Base-by-base conservation (phyloP, 1,140 invertebrate genomes). In the Zaprionus taronus region DNA sequence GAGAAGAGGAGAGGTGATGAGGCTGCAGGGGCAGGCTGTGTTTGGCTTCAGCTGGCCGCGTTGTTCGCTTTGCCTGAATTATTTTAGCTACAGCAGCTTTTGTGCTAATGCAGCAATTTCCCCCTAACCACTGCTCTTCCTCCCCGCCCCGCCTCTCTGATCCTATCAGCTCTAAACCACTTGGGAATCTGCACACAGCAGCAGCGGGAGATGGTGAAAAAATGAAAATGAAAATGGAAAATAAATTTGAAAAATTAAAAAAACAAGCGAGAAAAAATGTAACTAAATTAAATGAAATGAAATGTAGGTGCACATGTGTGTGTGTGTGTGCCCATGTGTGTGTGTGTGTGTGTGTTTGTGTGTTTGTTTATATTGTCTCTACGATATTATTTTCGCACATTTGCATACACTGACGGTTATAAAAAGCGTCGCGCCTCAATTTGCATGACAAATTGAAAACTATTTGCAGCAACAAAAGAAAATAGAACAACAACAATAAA, bases 211-310 rank as follows among this genome's bases (percentile, higher is more conserved):
- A 67, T 47, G 41, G n/a, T 17, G 41, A 72, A 63, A 68, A 66
- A 74, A 61, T 70, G 51, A 79, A 80, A 87, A 87, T 89, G 81
- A 69, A 87, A 87, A 87, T 89, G 83, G 79, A 89, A 89, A 83
- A 81, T 89, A 79, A 83, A 87, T 89, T 87, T 76, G 63, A 81
- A 84, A 84, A 72, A 73, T 58, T 57, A 72, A 73, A 73, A 77
- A 24, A 65, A 38, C 36, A 38, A 71, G n/a, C 61, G 20, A 31
- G 1, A 56, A 36, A 71, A 80, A 71, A 83, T 87, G 84, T 86
- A 89, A 83, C 80, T 78, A 82, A 87, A 87, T 89, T 83, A 83
- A 87, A 80, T 78, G 34, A 80, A 80, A 87, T 87, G 58, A 83
- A 87, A 89, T 87, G 84, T 89, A 72, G 73, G 60, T 34, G 51